These are phyloP conservation scores for Spatulosminthurus flaviceps DNA, from an alignment of 2,888 invertebrate species.

Conservation along the genomic window DNA sequence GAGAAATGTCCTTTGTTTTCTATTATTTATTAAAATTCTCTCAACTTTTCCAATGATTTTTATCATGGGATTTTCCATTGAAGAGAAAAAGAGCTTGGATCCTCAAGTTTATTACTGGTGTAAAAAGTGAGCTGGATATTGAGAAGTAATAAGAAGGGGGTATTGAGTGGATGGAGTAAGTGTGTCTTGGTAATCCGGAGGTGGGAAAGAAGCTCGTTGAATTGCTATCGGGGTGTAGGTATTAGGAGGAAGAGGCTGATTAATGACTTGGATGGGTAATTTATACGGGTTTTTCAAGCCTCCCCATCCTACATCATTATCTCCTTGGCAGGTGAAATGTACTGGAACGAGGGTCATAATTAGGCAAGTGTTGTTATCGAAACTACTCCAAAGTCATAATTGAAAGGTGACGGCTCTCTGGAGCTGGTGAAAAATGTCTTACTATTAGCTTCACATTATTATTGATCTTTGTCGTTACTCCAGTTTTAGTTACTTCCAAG, in stretches of 20 bases:
- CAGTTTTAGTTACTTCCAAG: background rate
- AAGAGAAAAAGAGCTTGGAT: no score
- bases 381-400: conserved; percentile 14
- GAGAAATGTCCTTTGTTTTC: no score
- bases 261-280: conserved; percentile 33
- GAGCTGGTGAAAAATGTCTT: background rate
- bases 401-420: conserved; percentile 32
- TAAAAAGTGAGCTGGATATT: no score
- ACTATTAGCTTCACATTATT: conserved; percentile 6
- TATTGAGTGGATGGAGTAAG: no score
- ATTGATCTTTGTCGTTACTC: background rate
- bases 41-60: no score
- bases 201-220: background rate
- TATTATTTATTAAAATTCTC: no score
- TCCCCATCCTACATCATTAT: conserved; percentile 18
- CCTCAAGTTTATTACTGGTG: no score
- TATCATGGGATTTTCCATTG: no score
- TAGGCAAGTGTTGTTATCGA: background rate
- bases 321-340: conserved; percentile 20
- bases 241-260: conserved; percentile 13
- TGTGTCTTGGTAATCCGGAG: no score
- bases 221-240: background rate
- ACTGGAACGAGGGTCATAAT: conserved; percentile 10
- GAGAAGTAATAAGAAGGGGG: no score
- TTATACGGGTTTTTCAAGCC: conserved; percentile 14